These are phyloP conservation scores for Diachasma alloeum DNA, from an alignment of 1,140 invertebrate genomes.

Conservation along the genomic window DNA sequence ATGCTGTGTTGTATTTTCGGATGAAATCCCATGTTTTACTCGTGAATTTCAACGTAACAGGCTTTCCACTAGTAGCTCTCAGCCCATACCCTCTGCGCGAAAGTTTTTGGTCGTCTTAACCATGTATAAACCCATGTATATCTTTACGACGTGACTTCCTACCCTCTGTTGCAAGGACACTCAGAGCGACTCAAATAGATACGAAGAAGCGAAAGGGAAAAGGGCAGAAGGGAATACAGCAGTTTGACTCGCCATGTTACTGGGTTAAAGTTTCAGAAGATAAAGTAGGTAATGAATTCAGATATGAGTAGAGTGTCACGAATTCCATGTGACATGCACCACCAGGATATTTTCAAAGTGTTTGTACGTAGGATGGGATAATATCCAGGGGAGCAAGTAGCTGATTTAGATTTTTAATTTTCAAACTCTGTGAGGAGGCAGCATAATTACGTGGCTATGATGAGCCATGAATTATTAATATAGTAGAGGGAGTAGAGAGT, in stretches of 20 bases:
- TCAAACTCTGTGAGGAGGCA: background rate
- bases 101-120: conserved; percentile 5
- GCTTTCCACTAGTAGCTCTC: background rate
- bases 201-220: background rate
- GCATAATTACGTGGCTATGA: background rate
- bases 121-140: conserved; percentile 1
- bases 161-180: background rate
- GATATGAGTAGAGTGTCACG: background rate
- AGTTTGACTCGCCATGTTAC: background rate
- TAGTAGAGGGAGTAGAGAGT: background rate
- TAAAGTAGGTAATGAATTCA: background rate
- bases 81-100: background rate
- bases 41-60: background rate
- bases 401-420: background rate
- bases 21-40: background rate
- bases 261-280: background rate
- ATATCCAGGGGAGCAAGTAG: background rate
- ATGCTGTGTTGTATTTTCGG: background rate
- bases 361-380: background rate
- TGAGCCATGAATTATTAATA: background rate
- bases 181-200: background rate
- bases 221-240: background rate
- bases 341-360: background rate
- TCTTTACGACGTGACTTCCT: conserved; percentile 5
- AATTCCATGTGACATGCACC: background rate